Evolutionary conservation across 2,113 vertebrate genomes (phyloP), one percentile per base, ranked within the genome.

Genomic region (Scalopus aquaticus): DNA sequence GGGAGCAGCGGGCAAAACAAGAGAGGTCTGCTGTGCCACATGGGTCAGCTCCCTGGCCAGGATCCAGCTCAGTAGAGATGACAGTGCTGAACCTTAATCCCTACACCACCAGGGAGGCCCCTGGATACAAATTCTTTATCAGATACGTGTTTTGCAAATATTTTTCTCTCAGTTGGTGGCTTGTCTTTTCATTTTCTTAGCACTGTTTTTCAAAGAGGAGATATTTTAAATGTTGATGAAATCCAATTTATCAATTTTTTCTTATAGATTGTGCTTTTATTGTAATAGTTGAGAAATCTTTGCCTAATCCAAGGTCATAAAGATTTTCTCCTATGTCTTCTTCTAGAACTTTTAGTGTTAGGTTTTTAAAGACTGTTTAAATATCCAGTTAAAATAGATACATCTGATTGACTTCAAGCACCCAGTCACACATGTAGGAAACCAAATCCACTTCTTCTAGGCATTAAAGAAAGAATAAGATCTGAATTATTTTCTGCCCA

Each of bases 131-230:
- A 94, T 12, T 32, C 51, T 76, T 65, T 51, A 72, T 56, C 60
- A 76, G 37, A 51, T 37, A 81, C 9, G 5, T 54, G 26, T 92
- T 89, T 51, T 65, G 46, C 4, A 95, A 77, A 89, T 60, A 72
- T 72, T 70, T n/a, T 81, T 81, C 73, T 81, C 26, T 39, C 60
- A 91, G n/a, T n/a, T 19, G n/a, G 4, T 88, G 74, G 32, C 16
- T 79, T 91, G 32, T 30, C 88, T 88, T 91, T 81, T 46, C 30
- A 49, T 39, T 87, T 90, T 76, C 69, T 90, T 84, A 84, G 69
- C 20, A 60, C 26, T 22, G 11, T 74, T 44, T 56, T 56, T 58
- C 35, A 74, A 58, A 89, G 13, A 26, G 9, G 6, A 90, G 54
- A 65, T 1, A 46, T 80, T 74, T 80, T 67, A 46, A 76, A 77